Evolutionary conservation across 2,113 vertebrate species (phyloP).

Genomic region (Tachuris rubrigastra): DNA sequence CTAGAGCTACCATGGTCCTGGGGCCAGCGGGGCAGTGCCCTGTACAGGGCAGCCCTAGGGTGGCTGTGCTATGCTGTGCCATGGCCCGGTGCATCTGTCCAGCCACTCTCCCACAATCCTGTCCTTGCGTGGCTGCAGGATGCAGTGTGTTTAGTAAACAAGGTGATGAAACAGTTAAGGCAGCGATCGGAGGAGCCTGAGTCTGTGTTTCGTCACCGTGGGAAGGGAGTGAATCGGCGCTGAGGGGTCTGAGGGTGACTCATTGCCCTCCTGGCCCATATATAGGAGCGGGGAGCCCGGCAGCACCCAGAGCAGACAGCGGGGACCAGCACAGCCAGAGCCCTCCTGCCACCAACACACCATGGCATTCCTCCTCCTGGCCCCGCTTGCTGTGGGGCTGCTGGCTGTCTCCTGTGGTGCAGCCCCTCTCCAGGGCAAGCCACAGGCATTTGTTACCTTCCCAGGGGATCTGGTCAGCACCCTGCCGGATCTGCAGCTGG

Average conservation of each 20-base stretch:
- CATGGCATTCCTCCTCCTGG: slow-evolving; percentile 2
- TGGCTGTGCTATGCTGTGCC: fast-evolving
- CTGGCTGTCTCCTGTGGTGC: neutral
- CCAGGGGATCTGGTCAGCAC: slow-evolving; percentile 80
- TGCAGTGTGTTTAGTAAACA: slow-evolving; percentile 38
- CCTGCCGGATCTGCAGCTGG: slow-evolving; percentile 75
- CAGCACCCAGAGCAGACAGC: neutral
- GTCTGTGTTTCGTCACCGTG: slow-evolving; percentile 31
- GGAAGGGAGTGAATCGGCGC: slow-evolving; percentile 34
- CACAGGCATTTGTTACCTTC: slow-evolving; percentile 72
- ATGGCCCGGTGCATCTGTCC: neutral
- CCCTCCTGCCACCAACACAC: neutral
- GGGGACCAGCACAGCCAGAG: neutral
- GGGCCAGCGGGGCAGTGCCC: neutral
- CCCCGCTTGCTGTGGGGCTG: neutral
- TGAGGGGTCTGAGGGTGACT: slow-evolving; percentile 65
- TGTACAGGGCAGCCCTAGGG: neutral
- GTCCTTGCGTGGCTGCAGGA: neutral
- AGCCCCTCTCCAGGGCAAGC: neutral
- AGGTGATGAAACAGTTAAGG: slow-evolving; percentile 66
- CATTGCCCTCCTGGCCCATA: slow-evolving; percentile 48
- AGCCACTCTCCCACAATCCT: neutral
- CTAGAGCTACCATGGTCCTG: fast-evolving
- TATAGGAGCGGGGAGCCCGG: neutral
- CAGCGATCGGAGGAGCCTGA: neutral